A percentile compares a stretch with the other conserved stretches of the same genome.
Evolutionary conservation across 2,888 invertebrate genomes (phyloP).

Genomic region (Macrophya alboannulata): DNA sequence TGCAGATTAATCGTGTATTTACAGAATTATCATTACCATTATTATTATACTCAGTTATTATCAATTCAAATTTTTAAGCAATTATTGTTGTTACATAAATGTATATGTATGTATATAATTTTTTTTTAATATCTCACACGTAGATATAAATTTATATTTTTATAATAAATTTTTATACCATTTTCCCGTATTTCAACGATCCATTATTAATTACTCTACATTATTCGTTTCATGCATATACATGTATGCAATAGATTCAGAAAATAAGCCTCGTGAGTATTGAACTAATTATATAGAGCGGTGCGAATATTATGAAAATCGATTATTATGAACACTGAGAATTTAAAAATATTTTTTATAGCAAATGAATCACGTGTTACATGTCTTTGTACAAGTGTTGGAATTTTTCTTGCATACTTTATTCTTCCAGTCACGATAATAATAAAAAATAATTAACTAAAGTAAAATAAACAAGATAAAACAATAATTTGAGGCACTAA

Average conservation of each 20-base stretch:
- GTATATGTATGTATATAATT: neutral
- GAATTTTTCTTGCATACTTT: slow-evolving; percentile 3
- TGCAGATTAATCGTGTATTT: slow-evolving; percentile 40
- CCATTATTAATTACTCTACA: neutral
- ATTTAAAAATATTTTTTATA: neutral
- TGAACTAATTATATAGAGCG: slow-evolving; percentile 5
- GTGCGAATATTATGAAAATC: neutral
- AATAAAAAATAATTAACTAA: neutral
- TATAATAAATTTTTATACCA: neutral
- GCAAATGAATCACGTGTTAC: neutral
- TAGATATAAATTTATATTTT: neutral
- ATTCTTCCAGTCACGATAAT: neutral
- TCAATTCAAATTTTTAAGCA: slow-evolving; percentile 19
- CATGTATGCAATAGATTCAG: neutral
- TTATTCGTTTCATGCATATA: neutral
- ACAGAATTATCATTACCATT: neutral
- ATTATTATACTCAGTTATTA: neutral
- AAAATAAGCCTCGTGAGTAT: slow-evolving; percentile 14
- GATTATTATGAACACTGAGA: neutral
- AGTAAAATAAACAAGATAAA: neutral
- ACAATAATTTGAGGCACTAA: neutral
- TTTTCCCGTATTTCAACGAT: neutral
- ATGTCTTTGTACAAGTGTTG: slow-evolving; percentile 4
- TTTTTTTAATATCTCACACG: neutral
- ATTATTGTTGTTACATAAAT: neutral